Percentiles rank a stretch among this genome's conserved stretches.
These are phyloP conservation scores for Lottia gigantea DNA, from an alignment of 2,888 invertebrate species.

Conservation along the genomic window DNA sequence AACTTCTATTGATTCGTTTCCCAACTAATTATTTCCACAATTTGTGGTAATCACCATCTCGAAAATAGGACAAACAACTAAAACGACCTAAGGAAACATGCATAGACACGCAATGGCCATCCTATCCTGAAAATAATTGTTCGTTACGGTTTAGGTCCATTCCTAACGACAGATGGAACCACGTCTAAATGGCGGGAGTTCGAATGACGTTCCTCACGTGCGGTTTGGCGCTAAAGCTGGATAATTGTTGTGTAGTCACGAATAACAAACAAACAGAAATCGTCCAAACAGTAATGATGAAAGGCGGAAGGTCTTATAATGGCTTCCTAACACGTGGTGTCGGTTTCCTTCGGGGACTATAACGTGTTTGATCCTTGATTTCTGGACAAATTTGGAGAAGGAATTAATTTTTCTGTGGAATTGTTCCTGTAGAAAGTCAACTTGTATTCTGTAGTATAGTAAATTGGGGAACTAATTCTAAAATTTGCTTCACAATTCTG, in stretches of 20 bases:
- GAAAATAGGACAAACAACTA: background rate
- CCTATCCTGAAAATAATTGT: background rate
- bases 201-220: background rate
- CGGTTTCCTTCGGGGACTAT: background rate
- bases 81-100: background rate
- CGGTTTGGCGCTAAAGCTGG: background rate
- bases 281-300: background rate
- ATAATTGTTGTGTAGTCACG: background rate
- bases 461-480: too few relatives aligned
- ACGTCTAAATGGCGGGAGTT: conserved; percentile 2
- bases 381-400: background rate
- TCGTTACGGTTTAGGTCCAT: background rate
- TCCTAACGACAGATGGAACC: conserved; percentile 6
- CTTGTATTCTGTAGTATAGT: too few relatives aligned
- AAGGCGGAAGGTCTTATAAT: background rate
- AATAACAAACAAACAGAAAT: background rate
- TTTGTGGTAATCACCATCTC: too few relatives aligned
- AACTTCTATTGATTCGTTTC: too few relatives aligned
- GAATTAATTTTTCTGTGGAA: too few relatives aligned
- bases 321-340: background rate
- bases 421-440: too few relatives aligned
- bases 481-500: too few relatives aligned
- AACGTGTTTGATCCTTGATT: background rate
- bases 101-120: background rate
- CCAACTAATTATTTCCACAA: too few relatives aligned